These are phyloP conservation scores for Psammodynastes pulverulentus DNA, from an alignment of 2,113 vertebrate genomes.

Conservation along the genomic window DNA sequence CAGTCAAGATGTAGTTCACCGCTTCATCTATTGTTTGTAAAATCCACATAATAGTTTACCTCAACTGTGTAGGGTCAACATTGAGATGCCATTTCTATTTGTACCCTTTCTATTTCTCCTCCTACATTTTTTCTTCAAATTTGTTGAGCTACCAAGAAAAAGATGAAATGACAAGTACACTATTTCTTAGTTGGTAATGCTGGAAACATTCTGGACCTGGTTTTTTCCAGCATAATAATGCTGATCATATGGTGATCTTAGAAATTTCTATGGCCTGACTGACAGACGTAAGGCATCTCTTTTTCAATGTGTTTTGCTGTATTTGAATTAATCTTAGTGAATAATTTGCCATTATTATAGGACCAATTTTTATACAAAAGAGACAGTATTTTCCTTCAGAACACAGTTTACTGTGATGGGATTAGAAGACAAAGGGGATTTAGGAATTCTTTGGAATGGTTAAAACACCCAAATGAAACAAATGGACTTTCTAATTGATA, in stretches of 20 bases:
- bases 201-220: neutral
- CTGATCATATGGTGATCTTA: neutral
- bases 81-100: neutral
- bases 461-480: neutral
- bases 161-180: neutral
- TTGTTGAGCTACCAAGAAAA: neutral
- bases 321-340: neutral
- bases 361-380: neutral
- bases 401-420: neutral
- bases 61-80: neutral
- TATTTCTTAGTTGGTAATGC: neutral
- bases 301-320: neutral
- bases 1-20: neutral
- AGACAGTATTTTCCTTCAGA: neutral
- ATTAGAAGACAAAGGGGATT: neutral
- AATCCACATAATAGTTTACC: neutral
- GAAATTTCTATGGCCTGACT: neutral
- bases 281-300: neutral
- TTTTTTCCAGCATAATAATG: neutral
- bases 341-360: neutral
- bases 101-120: neutral
- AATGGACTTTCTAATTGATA: neutral
- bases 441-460: neutral
- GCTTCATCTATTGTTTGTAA: neutral
- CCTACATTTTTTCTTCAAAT: neutral